Evolutionary conservation across 1,140 invertebrate genomes (phyloP).

Genomic region (Camponotus pennsylvanicus): DNA sequence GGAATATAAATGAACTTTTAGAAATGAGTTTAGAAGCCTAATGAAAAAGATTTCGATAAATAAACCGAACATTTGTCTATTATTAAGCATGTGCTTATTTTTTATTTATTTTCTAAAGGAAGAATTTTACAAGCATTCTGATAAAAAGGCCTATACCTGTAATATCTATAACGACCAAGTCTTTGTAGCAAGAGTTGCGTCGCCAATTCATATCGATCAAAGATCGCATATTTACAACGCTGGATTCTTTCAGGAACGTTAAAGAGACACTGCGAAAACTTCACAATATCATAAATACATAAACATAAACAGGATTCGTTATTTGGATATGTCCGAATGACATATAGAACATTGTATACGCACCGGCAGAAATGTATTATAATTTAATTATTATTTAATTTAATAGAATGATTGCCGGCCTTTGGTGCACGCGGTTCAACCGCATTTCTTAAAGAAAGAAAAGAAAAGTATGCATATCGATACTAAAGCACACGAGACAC

Average conservation of each 20-base stretch:
- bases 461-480: too few relatives aligned
- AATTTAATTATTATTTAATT: too few relatives aligned
- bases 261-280: slow-evolving; percentile 77
- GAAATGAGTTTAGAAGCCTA: too few relatives aligned
- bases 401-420: too few relatives aligned
- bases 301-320: not conserved
- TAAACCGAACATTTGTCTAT: too few relatives aligned
- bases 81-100: not conserved
- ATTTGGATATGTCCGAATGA: not conserved
- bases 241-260: slow-evolving; percentile 74
- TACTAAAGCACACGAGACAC: too few relatives aligned
- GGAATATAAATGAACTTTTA: too few relatives aligned
- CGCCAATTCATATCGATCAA: slow-evolving; percentile 67
- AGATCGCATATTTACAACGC: slow-evolving; percentile 74
- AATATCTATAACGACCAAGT: slow-evolving; percentile 86
- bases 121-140: slow-evolving; percentile 75
- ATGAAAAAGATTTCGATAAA: too few relatives aligned
- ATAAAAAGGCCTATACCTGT: slow-evolving; percentile 73
- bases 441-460: too few relatives aligned
- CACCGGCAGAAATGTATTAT: too few relatives aligned
- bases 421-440: too few relatives aligned
- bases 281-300: slow-evolving; percentile 54
- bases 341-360: not conserved
- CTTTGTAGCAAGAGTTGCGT: slow-evolving; percentile 77
- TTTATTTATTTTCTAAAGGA: slow-evolving; percentile 69